phyloP scores from a whole-genome alignment of 2,888 invertebrate species.

The Mechanitis messenoides region DNA sequence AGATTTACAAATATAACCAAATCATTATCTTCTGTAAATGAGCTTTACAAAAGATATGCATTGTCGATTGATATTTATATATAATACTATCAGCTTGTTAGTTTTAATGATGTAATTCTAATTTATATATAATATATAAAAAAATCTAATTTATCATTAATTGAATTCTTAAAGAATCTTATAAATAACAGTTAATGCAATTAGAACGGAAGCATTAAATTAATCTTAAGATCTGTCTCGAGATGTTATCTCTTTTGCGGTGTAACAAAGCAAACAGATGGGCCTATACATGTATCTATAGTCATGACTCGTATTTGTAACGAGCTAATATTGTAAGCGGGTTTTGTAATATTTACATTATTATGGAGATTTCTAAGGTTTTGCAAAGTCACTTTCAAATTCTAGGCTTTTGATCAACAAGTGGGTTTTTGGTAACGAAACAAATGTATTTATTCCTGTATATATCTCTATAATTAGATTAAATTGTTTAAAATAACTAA shows the following conservation, averaged over 20 bases:
- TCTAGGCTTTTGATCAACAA: background rate
- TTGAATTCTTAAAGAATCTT: background rate
- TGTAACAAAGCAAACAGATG: constrained; percentile 44
- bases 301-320: constrained; percentile 10
- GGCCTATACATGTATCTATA: constrained; percentile 27
- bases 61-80: no score
- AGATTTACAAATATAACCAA: no score
- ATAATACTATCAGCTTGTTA: no score
- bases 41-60: no score
- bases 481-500: no score
- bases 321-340: constrained; percentile 5
- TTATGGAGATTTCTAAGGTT: constrained; percentile 4
- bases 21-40: no score
- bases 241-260: constrained; percentile 40
- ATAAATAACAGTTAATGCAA: constrained; percentile 21
- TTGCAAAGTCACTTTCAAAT: background rate
- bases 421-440: no score
- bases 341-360: constrained; percentile 5
- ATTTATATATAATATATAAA: no score
- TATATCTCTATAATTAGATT: no score
- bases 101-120: no score
- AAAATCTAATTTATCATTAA: no score
- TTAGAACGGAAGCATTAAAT: constrained; percentile 37
- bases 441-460: no score
- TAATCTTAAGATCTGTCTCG: constrained; percentile 43